Percentiles rank a stretch among this genome's conserved stretches.
phyloP scores from a whole-genome alignment of 2,113 vertebrate species.

The Nansenia antarctica region DNA sequence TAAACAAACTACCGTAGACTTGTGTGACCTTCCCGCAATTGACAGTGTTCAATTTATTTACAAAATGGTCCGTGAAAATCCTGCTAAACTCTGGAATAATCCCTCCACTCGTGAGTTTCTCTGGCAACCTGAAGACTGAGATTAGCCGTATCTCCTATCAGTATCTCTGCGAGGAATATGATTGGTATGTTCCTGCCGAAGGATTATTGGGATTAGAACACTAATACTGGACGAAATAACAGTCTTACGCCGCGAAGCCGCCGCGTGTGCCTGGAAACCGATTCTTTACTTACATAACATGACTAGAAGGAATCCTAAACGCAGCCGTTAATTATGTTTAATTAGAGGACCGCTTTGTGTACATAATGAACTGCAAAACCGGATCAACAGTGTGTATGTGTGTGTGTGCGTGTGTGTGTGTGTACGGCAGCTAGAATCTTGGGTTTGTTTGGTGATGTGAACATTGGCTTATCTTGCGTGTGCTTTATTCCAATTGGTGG shows the following conservation, averaged over 20 bases:
- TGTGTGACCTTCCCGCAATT: not conserved
- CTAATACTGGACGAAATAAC: not conserved
- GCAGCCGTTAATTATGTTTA: not conserved
- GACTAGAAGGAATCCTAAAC: not conserved
- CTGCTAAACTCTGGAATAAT: not conserved
- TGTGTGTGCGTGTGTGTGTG: not conserved
- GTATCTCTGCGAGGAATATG: slow-evolving; percentile 1
- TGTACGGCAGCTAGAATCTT: not conserved
- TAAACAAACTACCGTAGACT: not conserved
- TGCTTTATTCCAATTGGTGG: not conserved
- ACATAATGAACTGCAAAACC: too few relatives aligned
- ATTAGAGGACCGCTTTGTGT: not conserved
- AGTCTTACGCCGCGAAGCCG: not conserved
- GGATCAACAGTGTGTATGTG: too few relatives aligned
- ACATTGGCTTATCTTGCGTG: not conserved
- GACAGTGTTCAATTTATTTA: not conserved
- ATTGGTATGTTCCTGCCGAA: not conserved
- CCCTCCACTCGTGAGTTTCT: not conserved
- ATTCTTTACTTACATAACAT: not conserved
- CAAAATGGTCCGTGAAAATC: not conserved
- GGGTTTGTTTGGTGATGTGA: not conserved
- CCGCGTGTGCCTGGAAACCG: not conserved
- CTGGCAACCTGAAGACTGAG: not conserved
- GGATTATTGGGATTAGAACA: not conserved
- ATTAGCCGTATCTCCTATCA: not conserved